Evolutionary conservation across 2,888 invertebrate genomes (phyloP).

Genomic region (Sphecodes monilicornis): DNA sequence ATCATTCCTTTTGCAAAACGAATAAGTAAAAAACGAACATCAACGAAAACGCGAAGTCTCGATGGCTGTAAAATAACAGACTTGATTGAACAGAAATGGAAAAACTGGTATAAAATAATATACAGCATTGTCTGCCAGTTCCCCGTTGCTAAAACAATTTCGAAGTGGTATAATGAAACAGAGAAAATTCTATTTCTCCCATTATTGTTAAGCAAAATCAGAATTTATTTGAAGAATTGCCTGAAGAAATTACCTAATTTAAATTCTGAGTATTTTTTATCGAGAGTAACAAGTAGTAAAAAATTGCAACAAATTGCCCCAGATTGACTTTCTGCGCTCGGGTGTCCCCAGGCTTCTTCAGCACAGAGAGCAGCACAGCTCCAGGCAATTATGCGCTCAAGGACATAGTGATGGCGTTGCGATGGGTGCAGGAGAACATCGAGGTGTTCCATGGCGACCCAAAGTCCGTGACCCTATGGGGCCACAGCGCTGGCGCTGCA

Average conservation of each 20-base stretch:
- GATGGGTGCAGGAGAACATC: slow-evolving; percentile 79
- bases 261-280: no score
- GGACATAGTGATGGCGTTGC: slow-evolving; percentile 76
- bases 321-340: no score
- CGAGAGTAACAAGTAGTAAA: no score
- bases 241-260: no score
- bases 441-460: slow-evolving; percentile 76
- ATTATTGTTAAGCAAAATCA: no score
- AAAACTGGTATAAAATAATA: no score
- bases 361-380: slow-evolving; percentile 73
- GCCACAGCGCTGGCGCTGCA: slow-evolving; percentile 75
- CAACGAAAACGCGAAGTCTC: no score
- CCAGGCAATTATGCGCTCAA: slow-evolving; percentile 81
- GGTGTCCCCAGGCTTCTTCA: slow-evolving; percentile 76
- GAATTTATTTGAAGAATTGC: no score
- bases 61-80: neutral
- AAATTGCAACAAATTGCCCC: no score
- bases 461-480: slow-evolving; percentile 75
- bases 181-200: neutral
- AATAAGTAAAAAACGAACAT: no score
- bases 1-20: no score
- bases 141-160: neutral
- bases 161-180: neutral
- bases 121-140: neutral
- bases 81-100: no score